These are phyloP conservation scores for Passer domesticus DNA, from an alignment of 2,113 vertebrate species.

Conservation along the genomic window DNA sequence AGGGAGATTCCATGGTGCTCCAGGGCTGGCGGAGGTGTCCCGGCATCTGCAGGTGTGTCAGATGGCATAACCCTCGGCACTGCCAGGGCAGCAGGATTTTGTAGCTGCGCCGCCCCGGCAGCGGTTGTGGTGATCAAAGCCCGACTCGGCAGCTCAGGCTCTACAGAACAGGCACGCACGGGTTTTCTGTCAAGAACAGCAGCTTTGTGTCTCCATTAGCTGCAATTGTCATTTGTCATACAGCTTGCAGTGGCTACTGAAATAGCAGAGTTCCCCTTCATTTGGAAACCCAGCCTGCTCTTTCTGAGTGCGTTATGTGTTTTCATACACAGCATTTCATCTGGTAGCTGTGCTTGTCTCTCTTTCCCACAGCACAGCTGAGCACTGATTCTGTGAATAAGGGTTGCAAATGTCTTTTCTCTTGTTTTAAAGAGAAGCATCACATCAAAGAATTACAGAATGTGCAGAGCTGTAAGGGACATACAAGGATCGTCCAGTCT, in stretches of 20 bases:
- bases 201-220: not conserved
- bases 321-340: not conserved
- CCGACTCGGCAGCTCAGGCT: rapidly evolving
- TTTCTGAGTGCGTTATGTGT: not conserved
- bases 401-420: not conserved
- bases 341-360: not conserved
- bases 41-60: not conserved
- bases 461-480: not conserved
- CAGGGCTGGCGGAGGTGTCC: not conserved
- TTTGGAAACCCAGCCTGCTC: not conserved
- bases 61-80: not conserved
- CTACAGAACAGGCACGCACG: not conserved
- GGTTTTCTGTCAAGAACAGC: not conserved
- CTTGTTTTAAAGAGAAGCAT: not conserved
- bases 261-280: not conserved
- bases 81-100: not conserved
- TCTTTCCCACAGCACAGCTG: not conserved
- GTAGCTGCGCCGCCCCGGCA: not conserved
- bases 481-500: not conserved
- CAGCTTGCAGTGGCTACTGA: not conserved
- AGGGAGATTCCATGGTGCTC: rapidly evolving
- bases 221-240: rapidly evolving
- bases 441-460: not conserved
- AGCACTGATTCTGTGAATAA: not conserved
- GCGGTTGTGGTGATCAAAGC: not conserved